Conservation (phyloP, 2,888 invertebrate species). For the Scotopteryx bipunctaria region DNA sequence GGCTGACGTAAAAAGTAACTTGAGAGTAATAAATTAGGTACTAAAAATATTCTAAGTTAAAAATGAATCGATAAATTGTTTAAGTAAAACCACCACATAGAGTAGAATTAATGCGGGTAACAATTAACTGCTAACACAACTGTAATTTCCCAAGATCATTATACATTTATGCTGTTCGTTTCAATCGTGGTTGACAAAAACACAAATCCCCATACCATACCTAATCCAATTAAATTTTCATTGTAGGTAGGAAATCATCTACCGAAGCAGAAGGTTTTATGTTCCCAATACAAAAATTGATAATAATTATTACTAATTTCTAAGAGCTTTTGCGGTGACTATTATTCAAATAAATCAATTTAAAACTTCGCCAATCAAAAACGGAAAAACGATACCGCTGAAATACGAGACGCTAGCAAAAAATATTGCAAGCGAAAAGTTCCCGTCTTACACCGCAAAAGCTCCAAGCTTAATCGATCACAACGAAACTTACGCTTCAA, state of each 20-base stretch:
- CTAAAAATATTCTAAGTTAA: not conserved
- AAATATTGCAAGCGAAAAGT: slow-evolving; percentile 47
- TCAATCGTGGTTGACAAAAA: slow-evolving; percentile 16
- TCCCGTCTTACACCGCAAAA: slow-evolving; percentile 51
- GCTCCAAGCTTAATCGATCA: slow-evolving; percentile 60
- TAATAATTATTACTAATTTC: not conserved
- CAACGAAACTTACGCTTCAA: slow-evolving; percentile 58
- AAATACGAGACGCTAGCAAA: slow-evolving; percentile 49
- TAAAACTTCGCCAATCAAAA: slow-evolving; percentile 34
- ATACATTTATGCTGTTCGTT: slow-evolving; percentile 20
- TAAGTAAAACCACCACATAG: slow-evolving; percentile 2
- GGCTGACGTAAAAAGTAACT: no score
- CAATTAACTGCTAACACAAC: slow-evolving; percentile 14
- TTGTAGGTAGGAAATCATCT: no score
- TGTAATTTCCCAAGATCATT: slow-evolving; percentile 30
- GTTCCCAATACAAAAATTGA: not conserved
- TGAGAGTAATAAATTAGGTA: not conserved
- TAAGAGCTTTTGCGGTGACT: slow-evolving; percentile 14
- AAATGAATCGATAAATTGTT: slow-evolving; percentile 3
- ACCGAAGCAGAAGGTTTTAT: no score
- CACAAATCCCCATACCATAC: not conserved
- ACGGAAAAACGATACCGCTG: slow-evolving; percentile 39
- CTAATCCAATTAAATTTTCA: slow-evolving; percentile 5
- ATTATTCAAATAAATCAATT: slow-evolving; percentile 33
- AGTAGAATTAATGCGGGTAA: slow-evolving; percentile 19